These are phyloP conservation scores for Dromas ardeola DNA, from an alignment of 2,113 vertebrate genomes.

Conservation along the genomic window DNA sequence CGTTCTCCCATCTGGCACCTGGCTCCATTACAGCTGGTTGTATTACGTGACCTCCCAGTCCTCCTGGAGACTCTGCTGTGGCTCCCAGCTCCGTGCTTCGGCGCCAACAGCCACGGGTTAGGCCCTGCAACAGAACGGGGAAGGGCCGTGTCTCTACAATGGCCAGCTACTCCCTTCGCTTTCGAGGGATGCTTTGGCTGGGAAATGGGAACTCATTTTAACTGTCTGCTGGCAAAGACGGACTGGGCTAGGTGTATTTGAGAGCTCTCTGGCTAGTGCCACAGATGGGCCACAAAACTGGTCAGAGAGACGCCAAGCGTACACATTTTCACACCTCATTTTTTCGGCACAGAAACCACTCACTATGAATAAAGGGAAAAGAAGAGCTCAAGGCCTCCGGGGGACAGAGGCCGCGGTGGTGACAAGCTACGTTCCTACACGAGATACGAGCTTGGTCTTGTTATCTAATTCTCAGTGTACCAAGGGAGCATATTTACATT, in stretches of 20 bases:
- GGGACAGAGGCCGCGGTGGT: background rate
- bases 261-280: background rate
- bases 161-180: background rate
- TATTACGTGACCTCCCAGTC: background rate
- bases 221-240: background rate
- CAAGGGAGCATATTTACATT: slow-evolving; percentile 23
- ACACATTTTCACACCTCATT: background rate
- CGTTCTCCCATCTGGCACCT: background rate
- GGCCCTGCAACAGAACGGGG: background rate
- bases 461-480: background rate
- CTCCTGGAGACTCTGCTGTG: background rate
- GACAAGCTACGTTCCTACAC: background rate
- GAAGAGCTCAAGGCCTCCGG: background rate
- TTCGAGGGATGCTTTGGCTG: background rate
- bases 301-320: background rate
- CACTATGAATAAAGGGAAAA: background rate
- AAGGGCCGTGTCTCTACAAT: background rate
- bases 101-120: fast-evolving
- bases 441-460: background rate
- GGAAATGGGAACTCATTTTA: background rate
- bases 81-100: background rate
- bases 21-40: background rate
- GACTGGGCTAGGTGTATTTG: background rate
- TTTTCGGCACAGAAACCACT: background rate
- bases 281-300: background rate